Conservation (phyloP, 2,113 vertebrate species). For the Pteruthius melanotis region DNA sequence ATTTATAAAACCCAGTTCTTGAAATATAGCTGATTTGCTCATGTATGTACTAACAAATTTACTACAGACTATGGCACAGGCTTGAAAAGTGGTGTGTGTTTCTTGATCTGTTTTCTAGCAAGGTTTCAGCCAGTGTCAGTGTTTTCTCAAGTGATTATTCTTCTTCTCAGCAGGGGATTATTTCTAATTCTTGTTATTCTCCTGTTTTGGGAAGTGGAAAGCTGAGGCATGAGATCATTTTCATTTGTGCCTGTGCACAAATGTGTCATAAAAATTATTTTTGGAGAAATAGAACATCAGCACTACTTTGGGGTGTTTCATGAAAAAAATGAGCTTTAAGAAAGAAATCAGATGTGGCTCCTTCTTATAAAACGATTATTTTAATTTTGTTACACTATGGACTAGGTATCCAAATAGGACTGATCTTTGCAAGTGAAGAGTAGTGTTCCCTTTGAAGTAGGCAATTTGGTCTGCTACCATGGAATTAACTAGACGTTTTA, state of each 20-base stretch:
- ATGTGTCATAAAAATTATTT: not conserved
- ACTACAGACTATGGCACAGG: not conserved
- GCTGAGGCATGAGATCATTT: not conserved
- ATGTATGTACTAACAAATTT: not conserved
- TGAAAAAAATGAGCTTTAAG: not conserved
- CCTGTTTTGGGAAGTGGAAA: not conserved
- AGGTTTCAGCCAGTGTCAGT: not conserved
- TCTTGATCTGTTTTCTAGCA: not conserved
- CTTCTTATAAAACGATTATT: not conserved
- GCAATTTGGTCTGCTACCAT: not conserved
- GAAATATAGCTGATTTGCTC: not conserved
- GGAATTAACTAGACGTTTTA: not conserved
- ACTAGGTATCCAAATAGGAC: not conserved
- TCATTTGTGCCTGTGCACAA: not conserved
- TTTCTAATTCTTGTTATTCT: not conserved
- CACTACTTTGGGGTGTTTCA: not conserved
- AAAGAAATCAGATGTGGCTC: not conserved
- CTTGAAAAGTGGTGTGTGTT: not conserved
- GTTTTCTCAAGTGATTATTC: not conserved
- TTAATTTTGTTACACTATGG: not conserved
- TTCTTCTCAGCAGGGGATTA: not conserved
- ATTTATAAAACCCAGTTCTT: not conserved
- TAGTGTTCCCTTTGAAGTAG: not conserved
- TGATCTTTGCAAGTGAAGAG: not conserved
- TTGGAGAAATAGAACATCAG: not conserved